phyloP scores from a whole-genome alignment of 2,888 invertebrate genomes.

The Agrochola lota region DNA sequence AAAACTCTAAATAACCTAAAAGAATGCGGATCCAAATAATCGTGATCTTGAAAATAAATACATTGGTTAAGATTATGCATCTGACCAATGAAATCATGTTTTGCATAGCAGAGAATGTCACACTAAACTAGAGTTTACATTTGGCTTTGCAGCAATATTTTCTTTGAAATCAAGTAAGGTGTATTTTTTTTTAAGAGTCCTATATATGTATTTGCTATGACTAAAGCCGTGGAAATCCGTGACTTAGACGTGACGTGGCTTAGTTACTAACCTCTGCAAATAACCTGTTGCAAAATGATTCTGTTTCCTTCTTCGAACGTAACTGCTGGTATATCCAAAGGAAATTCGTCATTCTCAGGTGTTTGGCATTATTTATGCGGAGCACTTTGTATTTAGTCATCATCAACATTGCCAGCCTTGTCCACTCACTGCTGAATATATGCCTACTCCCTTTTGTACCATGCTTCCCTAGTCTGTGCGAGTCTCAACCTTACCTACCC shows the following conservation, averaged over 20 bases:
- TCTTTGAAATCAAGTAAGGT: too few relatives aligned
- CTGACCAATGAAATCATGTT: conserved; percentile 15
- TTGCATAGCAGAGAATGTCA: background rate
- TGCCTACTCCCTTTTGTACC: background rate
- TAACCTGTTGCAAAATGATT: background rate
- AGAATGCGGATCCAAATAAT: background rate
- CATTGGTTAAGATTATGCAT: background rate
- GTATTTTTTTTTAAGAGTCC: too few relatives aligned
- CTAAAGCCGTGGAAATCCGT: background rate
- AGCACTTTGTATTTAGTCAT: background rate
- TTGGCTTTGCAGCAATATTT: background rate
- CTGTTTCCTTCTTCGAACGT: background rate
- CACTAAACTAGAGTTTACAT: conserved; percentile 8
- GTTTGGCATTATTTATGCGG: background rate
- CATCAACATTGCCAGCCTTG: background rate
- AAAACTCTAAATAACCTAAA: background rate
- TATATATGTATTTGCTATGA: background rate
- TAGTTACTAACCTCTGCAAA: conserved; percentile 13
- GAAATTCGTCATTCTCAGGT: background rate
- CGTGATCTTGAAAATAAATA: background rate
- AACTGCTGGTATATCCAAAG: background rate
- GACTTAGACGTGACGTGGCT: too few relatives aligned
- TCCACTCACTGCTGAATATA: background rate
- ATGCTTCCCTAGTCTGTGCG: background rate
- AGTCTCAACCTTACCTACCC: background rate